Evolutionary conservation across 2,113 vertebrate species (phyloP), one percentile per base, ranked within the genome.

Genomic region (Dasyornis broadbenti): DNA sequence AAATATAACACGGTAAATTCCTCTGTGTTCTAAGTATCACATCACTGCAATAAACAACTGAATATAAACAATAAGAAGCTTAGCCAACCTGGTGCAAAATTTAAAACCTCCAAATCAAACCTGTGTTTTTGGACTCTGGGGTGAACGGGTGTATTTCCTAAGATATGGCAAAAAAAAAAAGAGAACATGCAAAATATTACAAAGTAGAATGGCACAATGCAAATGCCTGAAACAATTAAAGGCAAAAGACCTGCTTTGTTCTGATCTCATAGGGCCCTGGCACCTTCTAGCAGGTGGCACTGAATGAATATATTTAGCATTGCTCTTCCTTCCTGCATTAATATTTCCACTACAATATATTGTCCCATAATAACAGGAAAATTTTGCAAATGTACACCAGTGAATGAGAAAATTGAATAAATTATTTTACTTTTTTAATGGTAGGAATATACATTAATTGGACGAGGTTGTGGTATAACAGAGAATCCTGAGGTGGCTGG

Each of bases 71-170:
- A 10, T 11, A 63, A 73, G 9, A 71, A 69, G 16, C 15, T 92
- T 24, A 63, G 28, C 6, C 23, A 77, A 90, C 59, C 2, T n/a
- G 5, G 11, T 65, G 22, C 12, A 70, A 79, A 82, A 73, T 56
- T 53, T 83, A 66, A 83, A 90, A 39, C 7, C 19, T 56, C 20
- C 18, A 61, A 21, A 76, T 40, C 28, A 77, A 61, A 70, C 1
- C 24, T 57, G 5, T 27, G 27, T 19, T 31, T 13, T 56, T 90
- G 12, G 12, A 45, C 42, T 39, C 6, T 0, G 0, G 2, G 47
- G 20, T 52, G 24, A 64, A 17, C 18, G 53, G 17, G 3, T 16
- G 23, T 17, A 45, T 73, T 89, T 84, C 47, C 56, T 31, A 54
- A 90, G n/a, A 20, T 17, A 59, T 2, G 4, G 14, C 16, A 69